Evolutionary conservation across 2,888 invertebrate species (phyloP).

Genomic region (Panzeria rudis): DNA sequence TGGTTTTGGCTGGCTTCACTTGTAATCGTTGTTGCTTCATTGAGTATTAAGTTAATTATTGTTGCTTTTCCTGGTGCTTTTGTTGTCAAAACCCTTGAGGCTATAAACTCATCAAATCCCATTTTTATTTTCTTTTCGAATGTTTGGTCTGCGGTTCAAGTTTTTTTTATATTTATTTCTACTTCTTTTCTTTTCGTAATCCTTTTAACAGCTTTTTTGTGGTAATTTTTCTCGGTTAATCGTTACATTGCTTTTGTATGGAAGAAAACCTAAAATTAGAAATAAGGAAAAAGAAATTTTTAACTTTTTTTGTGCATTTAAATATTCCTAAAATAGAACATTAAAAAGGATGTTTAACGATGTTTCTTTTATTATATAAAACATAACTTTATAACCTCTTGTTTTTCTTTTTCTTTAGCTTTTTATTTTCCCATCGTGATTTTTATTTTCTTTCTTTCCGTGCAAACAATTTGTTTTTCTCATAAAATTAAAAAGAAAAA

Average conservation of each 20-base stretch:
- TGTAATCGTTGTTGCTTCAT: conserved; percentile 29
- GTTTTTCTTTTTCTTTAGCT: no score
- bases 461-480: background rate
- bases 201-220: conserved; percentile 7
- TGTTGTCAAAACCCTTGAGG: conserved; percentile 64
- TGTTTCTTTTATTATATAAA: background rate
- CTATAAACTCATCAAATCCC: conserved; percentile 71
- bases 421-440: background rate
- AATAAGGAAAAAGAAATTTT: background rate
- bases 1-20: background rate
- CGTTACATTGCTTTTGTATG: background rate
- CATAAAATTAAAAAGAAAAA: background rate
- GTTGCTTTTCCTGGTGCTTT: conserved; percentile 33
- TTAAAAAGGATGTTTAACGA: background rate
- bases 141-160: conserved; percentile 37
- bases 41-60: conserved; percentile 50
- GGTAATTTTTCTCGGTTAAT: conserved; percentile 6
- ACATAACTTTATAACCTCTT: no score
- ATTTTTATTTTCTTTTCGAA: conserved; percentile 65
- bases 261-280: conserved; percentile 23
- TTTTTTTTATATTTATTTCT: conserved; percentile 1
- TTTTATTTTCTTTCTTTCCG: background rate
- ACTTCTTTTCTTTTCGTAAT: background rate
- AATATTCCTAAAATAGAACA: background rate
- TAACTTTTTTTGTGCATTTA: background rate